Evolutionary conservation across 2,888 invertebrate genomes (phyloP).

Genomic region (Sarcophaga caerulescens): DNA sequence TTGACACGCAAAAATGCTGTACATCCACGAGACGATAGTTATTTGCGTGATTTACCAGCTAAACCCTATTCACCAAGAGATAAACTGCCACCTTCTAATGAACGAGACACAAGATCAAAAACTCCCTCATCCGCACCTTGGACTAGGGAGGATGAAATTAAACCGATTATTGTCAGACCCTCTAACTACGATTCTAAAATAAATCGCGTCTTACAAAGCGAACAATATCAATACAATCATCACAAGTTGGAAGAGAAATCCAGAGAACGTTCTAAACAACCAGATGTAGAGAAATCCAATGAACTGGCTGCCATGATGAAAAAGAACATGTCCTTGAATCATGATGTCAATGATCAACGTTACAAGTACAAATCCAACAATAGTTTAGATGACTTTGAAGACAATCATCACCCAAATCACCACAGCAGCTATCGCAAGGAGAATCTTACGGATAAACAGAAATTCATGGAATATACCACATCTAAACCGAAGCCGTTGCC

Average conservation of each 20-base stretch:
- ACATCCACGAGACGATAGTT: slow-evolving; percentile 79
- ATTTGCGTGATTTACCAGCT: slow-evolving; percentile 79
- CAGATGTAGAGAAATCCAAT: slow-evolving; percentile 78
- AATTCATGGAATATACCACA: slow-evolving; percentile 78
- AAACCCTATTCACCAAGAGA: slow-evolving; percentile 77
- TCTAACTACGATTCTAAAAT: slow-evolving; percentile 80
- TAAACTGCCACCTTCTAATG: slow-evolving; percentile 51
- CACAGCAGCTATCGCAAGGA: slow-evolving; percentile 76
- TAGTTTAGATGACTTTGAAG: slow-evolving; percentile 75
- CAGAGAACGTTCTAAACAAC: slow-evolving; percentile 71
- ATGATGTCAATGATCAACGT: slow-evolving; percentile 69
- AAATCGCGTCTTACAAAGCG: slow-evolving; percentile 78
- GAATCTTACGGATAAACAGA: slow-evolving; percentile 81
- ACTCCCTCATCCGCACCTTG: slow-evolving; percentile 72
- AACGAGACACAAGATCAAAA: slow-evolving; percentile 65
- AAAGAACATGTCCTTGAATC: slow-evolving; percentile 75
- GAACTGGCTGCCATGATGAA: slow-evolving; percentile 78
- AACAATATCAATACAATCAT: slow-evolving; percentile 71
- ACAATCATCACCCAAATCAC: slow-evolving; percentile 74
- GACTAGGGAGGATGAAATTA: slow-evolving; percentile 80
- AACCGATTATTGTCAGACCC: slow-evolving; percentile 80
- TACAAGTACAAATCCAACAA: slow-evolving; percentile 69
- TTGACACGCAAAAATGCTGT: slow-evolving; percentile 78
- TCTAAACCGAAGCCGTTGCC: slow-evolving; percentile 74
- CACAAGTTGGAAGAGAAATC: slow-evolving; percentile 56